Evolutionary conservation across 2,888 invertebrate species (phyloP), one percentile per base, ranked within the genome.

Genomic region (Nephrotoma flavescens): DNA sequence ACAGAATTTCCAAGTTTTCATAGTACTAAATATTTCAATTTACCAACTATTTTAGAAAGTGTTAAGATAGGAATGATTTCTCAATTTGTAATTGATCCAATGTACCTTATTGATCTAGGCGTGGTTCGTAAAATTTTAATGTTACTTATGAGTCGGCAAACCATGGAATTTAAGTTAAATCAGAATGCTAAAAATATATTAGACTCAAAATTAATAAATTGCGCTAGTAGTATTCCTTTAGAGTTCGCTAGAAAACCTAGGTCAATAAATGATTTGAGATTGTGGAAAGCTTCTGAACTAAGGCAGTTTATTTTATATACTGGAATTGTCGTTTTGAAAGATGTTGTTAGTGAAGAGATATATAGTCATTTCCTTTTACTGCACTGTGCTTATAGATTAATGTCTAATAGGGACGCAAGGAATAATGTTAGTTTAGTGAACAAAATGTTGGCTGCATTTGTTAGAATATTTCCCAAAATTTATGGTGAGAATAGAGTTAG

Each of bases 221-320:
- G 47, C 12, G 47, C 12, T 0, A 3, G 47, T 11, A 11, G 47
- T 41, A 88, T 88, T 4, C 86, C 88, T 4, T 87, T 87, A 12
- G 88, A 88, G 6, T 88, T 88, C 44, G 83, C 71, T 9, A 87
- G 88, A 87, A 87, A 88, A 84, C 88, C 88, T n/a, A 57, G 88
- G 41, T 9, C 83, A 45, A 87, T 88, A 6, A 87, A 88, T 4
- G 88, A 88, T 87, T 12, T 88, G 42, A 15, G 86, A 2, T 87
- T 87, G 7, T 88, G 88, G 88, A 88, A 88, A 71, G 87, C 88
- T 19, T 85, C 83, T 0, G 87, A 87, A 85, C 86, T 86, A 44
- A 83, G 87, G 7, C 87, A 87, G 42, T 86, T 87, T 42, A 83
- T 87, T 12, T 42, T 88, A 4, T 88, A 88, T 86, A 88, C 88